Conservation (phyloP, 1,140 invertebrate species). For the Dolichoris vasculosae region DNA sequence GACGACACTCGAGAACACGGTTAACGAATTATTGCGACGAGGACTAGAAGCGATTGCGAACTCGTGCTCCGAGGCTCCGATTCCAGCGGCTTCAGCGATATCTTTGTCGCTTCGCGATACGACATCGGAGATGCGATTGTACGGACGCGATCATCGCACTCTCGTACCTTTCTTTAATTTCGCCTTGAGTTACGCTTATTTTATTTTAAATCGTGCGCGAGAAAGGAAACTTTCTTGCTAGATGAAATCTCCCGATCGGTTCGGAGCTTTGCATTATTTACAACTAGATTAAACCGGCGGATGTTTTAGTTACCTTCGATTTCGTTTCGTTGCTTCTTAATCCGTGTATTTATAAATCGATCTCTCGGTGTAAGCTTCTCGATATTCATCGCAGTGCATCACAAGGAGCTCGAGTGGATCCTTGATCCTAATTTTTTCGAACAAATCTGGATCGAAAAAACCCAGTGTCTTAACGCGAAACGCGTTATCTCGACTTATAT, state of each 20-base stretch:
- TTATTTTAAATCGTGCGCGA: background rate
- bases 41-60: background rate
- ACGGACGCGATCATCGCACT: background rate
- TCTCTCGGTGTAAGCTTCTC: background rate
- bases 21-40: background rate
- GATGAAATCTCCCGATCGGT: too few relatives aligned
- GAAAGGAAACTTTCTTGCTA: too few relatives aligned
- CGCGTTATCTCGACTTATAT: conserved; percentile 44
- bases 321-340: too few relatives aligned
- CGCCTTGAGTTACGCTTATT: background rate
- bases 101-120: conserved; percentile 30
- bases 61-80: background rate
- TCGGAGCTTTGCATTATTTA: too few relatives aligned
- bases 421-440: background rate
- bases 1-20: background rate
- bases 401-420: too few relatives aligned
- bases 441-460: background rate
- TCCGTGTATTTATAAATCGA: too few relatives aligned
- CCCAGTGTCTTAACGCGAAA: background rate
- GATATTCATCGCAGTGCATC: background rate
- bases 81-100: conserved; percentile 32
- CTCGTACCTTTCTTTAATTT: background rate
- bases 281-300: too few relatives aligned
- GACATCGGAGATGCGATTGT: conserved; percentile 8
- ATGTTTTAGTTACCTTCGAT: too few relatives aligned